Conservation (phyloP, 1,140 invertebrate species). For the Matsumurasca onukii region DNA sequence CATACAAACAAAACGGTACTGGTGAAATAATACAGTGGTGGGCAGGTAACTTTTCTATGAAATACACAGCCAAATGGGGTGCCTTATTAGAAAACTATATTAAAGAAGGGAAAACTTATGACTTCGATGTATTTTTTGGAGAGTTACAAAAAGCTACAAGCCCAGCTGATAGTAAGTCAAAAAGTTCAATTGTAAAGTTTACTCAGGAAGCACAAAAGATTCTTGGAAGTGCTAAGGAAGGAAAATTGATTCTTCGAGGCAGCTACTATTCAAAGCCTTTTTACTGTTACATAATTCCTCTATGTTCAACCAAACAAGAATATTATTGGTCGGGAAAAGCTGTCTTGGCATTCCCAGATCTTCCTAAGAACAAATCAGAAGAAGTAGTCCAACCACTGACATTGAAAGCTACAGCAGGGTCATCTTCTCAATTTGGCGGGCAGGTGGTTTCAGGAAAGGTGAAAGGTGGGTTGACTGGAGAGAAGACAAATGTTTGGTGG, state of each 20-base stretch:
- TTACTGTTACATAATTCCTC: slow-evolving; percentile 34
- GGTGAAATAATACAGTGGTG: neutral
- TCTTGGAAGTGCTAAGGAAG: slow-evolving; percentile 4
- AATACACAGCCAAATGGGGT: slow-evolving; percentile 9
- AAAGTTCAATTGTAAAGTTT: neutral
- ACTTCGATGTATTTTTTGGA: slow-evolving; percentile 15
- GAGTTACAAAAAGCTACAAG: neutral
- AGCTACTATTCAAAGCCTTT: slow-evolving; percentile 34
- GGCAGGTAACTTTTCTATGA: slow-evolving; percentile 28
- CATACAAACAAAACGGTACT: neutral
- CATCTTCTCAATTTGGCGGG: slow-evolving; percentile 24
- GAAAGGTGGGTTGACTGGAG: slow-evolving; percentile 7
- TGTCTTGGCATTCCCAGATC: neutral
- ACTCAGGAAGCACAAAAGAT: slow-evolving; percentile 5
- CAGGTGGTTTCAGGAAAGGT: slow-evolving; percentile 33
- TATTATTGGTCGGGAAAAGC: slow-evolving; percentile 17
- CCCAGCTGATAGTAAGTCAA: neutral
- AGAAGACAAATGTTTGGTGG: slow-evolving; percentile 30
- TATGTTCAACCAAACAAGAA: slow-evolving; percentile 22
- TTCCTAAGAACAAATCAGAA: neutral
- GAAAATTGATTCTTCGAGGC: slow-evolving; percentile 32
- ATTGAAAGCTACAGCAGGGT: neutral
- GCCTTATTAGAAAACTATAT: slow-evolving; percentile 8
- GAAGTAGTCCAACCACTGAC: neutral
- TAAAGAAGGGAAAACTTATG: slow-evolving; percentile 8